Evolutionary conservation across 2,888 invertebrate species (phyloP).

Genomic region (Mythimna lalbum): DNA sequence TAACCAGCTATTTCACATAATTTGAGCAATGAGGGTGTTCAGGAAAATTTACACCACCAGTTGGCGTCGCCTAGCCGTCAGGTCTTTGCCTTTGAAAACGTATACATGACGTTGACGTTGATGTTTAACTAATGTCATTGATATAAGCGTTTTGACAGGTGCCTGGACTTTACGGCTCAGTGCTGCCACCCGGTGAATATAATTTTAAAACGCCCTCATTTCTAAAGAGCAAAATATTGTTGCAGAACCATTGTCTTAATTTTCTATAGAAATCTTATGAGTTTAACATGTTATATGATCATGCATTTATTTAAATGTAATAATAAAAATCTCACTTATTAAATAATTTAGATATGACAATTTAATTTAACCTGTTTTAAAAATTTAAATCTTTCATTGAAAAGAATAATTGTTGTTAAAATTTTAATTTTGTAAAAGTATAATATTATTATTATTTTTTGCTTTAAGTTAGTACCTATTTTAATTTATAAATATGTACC

Average conservation of each 20-base stretch:
- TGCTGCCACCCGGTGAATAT: too few relatives aligned
- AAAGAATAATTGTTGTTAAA: constrained; percentile 35
- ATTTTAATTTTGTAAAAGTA: constrained; percentile 36
- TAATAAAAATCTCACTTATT: constrained; percentile 46
- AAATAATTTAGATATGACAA: constrained; percentile 48
- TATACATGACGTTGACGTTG: too few relatives aligned
- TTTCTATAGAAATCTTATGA: constrained; percentile 34
- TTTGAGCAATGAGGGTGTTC: too few relatives aligned
- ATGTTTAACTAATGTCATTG: too few relatives aligned
- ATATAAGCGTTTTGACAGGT: too few relatives aligned
- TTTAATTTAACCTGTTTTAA: constrained; percentile 52
- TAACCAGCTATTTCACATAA: constrained; percentile 9
- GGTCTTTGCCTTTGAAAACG: too few relatives aligned
- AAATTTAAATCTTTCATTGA: constrained; percentile 50
- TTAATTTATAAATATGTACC: constrained; percentile 44
- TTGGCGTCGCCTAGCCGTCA: too few relatives aligned
- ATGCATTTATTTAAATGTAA: constrained; percentile 54
- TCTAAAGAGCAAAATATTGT: neutral
- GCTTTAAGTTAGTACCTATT: constrained; percentile 50
- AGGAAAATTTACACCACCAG: too few relatives aligned
- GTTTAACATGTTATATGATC: constrained; percentile 33
- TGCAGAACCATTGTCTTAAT: constrained; percentile 17
- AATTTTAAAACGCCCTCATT: too few relatives aligned
- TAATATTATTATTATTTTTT: constrained; percentile 34
- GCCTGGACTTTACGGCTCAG: too few relatives aligned